Conservation (phyloP, 37 sponge, comb jelly and placozoan genomes). For the Chondrosia reniformis region DNA sequence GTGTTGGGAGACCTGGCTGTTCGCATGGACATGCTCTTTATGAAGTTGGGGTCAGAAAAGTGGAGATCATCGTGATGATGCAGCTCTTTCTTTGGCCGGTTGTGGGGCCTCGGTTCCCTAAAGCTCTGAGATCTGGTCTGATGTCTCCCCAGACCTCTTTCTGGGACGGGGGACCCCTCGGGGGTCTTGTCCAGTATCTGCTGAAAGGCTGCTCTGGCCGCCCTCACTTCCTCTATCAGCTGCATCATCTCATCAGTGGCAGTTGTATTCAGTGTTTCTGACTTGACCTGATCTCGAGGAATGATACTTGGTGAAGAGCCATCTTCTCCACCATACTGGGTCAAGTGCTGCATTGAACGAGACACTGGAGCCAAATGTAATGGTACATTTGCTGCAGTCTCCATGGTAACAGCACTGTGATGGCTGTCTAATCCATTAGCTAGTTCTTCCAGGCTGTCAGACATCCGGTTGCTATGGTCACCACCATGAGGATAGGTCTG, state of each 20-base stretch:
- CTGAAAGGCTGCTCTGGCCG: constrained; percentile 12
- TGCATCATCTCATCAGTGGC: constrained; percentile 17
- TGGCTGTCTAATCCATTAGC: not conserved
- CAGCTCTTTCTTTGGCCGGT: not conserved
- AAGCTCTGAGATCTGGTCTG: constrained; percentile 14
- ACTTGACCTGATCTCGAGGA: not conserved
- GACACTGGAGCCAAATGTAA: constrained; percentile 5
- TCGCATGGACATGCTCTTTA: too few species aligned
- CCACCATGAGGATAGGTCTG: not conserved
- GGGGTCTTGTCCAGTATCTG: constrained; percentile 8
- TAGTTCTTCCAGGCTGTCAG: constrained; percentile 7
- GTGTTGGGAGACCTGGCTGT: not conserved
- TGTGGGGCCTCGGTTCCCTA: not conserved
- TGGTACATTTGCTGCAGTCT: not conserved
- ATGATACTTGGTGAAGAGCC: not conserved
- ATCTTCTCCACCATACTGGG: too few species aligned
- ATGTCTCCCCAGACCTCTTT: not conserved
- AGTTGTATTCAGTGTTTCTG: not conserved
- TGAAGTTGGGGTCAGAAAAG: not conserved
- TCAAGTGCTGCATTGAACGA: not conserved
- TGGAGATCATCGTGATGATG: not conserved
- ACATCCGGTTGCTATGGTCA: not conserved
- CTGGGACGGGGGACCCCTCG: constrained; percentile 1
- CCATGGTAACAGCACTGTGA: not conserved
- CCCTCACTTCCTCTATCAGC: constrained; percentile 22